phyloP scores from a whole-genome alignment of 2,888 invertebrate genomes.

The Netelia virgata region DNA sequence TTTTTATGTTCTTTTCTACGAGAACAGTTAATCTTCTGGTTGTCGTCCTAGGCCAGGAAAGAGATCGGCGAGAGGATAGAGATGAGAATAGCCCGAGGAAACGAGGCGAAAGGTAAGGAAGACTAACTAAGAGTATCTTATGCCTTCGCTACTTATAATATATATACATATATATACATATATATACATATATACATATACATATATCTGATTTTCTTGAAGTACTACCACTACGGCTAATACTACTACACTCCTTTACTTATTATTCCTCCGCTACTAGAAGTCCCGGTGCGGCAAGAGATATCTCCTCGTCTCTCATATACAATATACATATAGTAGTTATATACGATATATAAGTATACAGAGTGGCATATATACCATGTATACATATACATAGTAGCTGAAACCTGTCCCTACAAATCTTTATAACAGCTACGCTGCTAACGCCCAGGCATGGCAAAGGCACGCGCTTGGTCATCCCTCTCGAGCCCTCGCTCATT shows the following conservation, averaged over 20 bases:
- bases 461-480: constrained; percentile 59
- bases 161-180: not conserved
- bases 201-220: not conserved
- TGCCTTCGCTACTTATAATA: constrained; percentile 12
- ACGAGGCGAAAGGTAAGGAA: constrained; percentile 29
- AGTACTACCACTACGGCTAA: constrained; percentile 24
- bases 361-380: not conserved
- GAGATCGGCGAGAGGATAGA: constrained; percentile 8
- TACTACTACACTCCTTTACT: constrained; percentile 42
- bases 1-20: not conserved
- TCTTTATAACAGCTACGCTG: constrained; percentile 76
- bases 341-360: constrained; percentile 7
- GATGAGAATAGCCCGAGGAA: constrained; percentile 50
- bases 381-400: constrained; percentile 61
- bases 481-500: constrained; percentile 41
- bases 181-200: not conserved
- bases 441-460: constrained; percentile 62
- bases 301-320: constrained; percentile 40
- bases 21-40: constrained; percentile 23
- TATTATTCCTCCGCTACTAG: constrained; percentile 52
- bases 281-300: constrained; percentile 58
- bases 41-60: constrained; percentile 9
- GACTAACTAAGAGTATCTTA: constrained; percentile 34
- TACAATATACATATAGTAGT: not conserved
- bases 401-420: constrained; percentile 81